A percentile compares a stretch with the other conserved stretches of the same genome.
phyloP scores from a whole-genome alignment of 2,113 vertebrate genomes.

The Procavia capensis region DNA sequence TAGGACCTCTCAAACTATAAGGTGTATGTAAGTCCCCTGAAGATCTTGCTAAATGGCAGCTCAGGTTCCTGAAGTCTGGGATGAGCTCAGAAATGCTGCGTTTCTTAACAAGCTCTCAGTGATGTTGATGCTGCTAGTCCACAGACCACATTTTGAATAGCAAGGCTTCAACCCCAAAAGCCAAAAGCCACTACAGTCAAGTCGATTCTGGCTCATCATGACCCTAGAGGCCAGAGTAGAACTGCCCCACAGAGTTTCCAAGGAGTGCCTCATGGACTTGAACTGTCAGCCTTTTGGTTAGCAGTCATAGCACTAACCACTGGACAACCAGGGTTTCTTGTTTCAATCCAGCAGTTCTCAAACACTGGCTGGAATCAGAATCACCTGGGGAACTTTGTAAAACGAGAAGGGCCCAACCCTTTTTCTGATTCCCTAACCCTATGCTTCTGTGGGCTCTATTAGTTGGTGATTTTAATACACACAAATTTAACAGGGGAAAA shows the following conservation, averaged over 20 bases:
- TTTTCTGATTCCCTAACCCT: background rate
- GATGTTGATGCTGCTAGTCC: background rate
- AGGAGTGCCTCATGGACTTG: no score
- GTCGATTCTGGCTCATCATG: no score
- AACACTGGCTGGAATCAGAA: background rate
- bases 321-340: no score
- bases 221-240: no score
- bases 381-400: background rate
- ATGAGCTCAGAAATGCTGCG: background rate
- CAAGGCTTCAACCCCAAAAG: background rate
- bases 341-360: background rate
- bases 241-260: no score
- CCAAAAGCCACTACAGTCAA: no score
- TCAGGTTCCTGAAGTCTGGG: background rate
- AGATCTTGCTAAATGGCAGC: background rate
- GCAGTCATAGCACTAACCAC: no score
- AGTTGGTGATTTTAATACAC: background rate
- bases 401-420: background rate
- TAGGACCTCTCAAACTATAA: background rate
- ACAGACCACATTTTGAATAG: background rate
- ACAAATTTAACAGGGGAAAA: no score
- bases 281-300: no score
- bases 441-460: background rate
- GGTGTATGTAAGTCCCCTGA: background rate
- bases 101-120: background rate